Conservation (phyloP, 1,140 invertebrate genomes). For the Anoplophora glabripennis region DNA sequence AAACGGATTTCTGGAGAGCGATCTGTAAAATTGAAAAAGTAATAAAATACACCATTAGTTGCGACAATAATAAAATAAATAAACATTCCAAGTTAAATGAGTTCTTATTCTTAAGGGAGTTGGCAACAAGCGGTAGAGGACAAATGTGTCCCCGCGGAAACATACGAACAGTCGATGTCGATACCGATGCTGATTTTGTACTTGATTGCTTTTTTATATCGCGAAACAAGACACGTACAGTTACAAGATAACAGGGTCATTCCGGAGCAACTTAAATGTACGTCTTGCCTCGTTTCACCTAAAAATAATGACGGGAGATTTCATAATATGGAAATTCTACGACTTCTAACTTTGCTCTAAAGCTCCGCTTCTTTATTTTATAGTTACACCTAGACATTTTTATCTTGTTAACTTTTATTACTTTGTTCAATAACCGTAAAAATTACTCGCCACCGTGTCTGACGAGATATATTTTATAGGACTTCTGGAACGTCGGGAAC, state of each 20-base stretch:
- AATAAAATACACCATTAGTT: constrained; percentile 47
- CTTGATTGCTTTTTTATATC: constrained; percentile 52
- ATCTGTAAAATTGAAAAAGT: constrained; percentile 35
- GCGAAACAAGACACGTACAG: constrained; percentile 48
- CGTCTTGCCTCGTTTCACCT: constrained; percentile 45
- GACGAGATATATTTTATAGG: too few relatives aligned
- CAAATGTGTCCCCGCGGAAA: constrained; percentile 50
- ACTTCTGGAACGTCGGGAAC: not conserved
- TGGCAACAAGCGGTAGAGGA: constrained; percentile 38
- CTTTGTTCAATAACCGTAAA: constrained; percentile 17
- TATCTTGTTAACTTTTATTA: constrained; percentile 19
- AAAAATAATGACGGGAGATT: constrained; percentile 43
- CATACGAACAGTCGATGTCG: constrained; percentile 50
- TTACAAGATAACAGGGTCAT: constrained; percentile 47
- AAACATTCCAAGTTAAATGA: constrained; percentile 52
- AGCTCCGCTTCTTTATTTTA: constrained; percentile 12
- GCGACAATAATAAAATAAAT: constrained; percentile 50
- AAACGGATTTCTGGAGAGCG: too few relatives aligned
- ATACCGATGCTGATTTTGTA: constrained; percentile 50
- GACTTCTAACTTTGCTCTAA: constrained; percentile 13
- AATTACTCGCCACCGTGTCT: constrained; percentile 1
- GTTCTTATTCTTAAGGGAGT: constrained; percentile 46
- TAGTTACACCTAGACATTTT: constrained; percentile 18
- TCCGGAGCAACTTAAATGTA: constrained; percentile 47
- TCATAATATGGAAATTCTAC: constrained; percentile 34